phyloP scores from a whole-genome alignment of 2,888 invertebrate species.

The Aspidapion aeneum region DNA sequence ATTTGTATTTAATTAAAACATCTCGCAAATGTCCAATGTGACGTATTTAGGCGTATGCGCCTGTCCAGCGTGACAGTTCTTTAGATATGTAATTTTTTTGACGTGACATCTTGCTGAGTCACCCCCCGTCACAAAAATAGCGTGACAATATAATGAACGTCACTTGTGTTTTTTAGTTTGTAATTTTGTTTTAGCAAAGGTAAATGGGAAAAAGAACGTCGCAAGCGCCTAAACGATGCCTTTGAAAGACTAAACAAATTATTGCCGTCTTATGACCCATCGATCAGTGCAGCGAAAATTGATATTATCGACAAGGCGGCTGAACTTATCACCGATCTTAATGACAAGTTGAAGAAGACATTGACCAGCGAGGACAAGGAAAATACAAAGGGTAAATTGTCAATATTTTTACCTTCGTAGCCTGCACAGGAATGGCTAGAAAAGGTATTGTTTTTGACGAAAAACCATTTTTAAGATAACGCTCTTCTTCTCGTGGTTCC shows the following conservation, averaged over 20 bases:
- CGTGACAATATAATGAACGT: too few species aligned
- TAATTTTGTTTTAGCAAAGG: conserved; percentile 50
- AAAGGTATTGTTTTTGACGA: too few species aligned
- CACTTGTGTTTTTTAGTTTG: too few species aligned
- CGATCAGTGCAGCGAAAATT: conserved; percentile 44
- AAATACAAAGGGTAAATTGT: conserved; percentile 27
- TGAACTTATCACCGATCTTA: conserved; percentile 43
- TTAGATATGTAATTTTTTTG: too few species aligned
- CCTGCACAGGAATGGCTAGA: too few species aligned
- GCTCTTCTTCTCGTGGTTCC: too few species aligned
- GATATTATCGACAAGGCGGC: conserved; percentile 47
- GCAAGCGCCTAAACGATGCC: conserved; percentile 60
- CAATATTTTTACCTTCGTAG: conserved; percentile 1
- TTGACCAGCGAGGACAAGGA: conserved; percentile 29
- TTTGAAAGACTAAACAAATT: conserved; percentile 51
- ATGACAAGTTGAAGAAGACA: conserved; percentile 42
- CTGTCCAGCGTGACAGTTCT: too few species aligned
- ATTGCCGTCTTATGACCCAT: conserved; percentile 52
- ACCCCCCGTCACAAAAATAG: too few species aligned
- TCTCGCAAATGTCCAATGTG: too few species aligned
- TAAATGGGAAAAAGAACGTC: conserved; percentile 67
- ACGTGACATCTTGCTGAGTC: too few species aligned
- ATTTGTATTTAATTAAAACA: too few species aligned
- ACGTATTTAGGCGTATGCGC: too few species aligned
- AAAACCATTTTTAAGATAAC: background rate